A percentile compares a stretch with the other conserved stretches of the same genome.
These are phyloP conservation scores for Apteryx owenii DNA, from an alignment of 2,113 vertebrate species.

Conservation along the genomic window DNA sequence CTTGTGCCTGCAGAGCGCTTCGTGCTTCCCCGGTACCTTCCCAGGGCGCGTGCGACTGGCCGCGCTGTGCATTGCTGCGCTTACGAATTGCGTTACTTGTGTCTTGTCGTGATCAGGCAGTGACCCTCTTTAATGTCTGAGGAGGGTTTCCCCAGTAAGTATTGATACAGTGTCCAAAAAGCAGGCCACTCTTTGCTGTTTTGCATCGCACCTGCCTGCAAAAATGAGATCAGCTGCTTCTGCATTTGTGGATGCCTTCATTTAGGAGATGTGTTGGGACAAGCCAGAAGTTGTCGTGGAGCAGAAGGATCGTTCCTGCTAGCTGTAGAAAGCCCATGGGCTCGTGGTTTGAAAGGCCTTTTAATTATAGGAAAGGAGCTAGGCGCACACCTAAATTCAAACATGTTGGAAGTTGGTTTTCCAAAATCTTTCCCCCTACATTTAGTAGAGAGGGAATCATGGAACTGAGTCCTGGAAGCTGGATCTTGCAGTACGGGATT, in stretches of 20 bases:
- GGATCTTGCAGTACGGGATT: not conserved
- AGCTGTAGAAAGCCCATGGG: not conserved
- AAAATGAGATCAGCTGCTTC: constrained; percentile 22
- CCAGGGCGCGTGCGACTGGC: not conserved
- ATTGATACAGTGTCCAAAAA: not conserved
- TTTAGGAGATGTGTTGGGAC: not conserved
- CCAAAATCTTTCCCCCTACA: not conserved
- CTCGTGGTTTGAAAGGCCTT: not conserved
- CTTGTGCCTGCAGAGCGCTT: not conserved
- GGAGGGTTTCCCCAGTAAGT: not conserved
- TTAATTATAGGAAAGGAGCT: not conserved
- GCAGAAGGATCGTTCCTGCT: not conserved
- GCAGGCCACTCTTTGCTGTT: not conserved
- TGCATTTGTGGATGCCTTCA: not conserved
- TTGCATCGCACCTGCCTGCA: not conserved
- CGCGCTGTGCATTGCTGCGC: not conserved
- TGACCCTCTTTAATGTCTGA: not conserved
- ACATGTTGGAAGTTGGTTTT: not conserved
- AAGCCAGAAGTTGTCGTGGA: not conserved
- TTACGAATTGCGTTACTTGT: not conserved
- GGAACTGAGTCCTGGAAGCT: not conserved
- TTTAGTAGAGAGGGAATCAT: not conserved
- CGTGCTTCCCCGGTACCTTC: not conserved
- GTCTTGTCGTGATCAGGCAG: not conserved
- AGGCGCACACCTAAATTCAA: not conserved